These are phyloP conservation scores for Orchesella flavescens DNA, from an alignment of 2,888 invertebrate genomes.

Conservation along the genomic window DNA sequence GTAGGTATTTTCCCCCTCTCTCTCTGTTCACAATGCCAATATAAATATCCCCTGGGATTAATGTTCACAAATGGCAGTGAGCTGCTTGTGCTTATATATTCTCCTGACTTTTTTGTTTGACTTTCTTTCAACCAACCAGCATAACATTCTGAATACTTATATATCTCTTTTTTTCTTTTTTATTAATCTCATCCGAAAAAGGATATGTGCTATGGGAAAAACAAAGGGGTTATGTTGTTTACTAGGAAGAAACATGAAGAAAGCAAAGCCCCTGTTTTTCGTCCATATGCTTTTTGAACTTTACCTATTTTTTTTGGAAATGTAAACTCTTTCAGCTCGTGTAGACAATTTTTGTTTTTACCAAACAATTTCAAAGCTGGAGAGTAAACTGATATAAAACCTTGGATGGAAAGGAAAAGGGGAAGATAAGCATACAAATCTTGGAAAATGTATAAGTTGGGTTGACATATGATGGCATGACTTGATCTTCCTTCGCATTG, in stretches of 20 bases:
- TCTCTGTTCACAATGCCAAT: conserved; percentile 55
- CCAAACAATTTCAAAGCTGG: too few relatives aligned
- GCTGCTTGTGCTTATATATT: not conserved
- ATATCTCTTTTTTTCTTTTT: not conserved
- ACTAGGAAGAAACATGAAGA: not conserved
- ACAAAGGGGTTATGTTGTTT: conserved; percentile 5
- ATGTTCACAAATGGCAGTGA: conserved; percentile 35
- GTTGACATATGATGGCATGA: conserved; percentile 44
- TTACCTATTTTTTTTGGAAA: conserved; percentile 4
- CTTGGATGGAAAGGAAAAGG: not conserved
- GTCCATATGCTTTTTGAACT: not conserved
- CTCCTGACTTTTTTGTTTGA: conserved; percentile 6
- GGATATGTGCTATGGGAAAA: conserved; percentile 23
- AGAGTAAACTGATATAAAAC: not conserved
- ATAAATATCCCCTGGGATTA: conserved; percentile 58
- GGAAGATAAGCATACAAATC: conserved; percentile 12
- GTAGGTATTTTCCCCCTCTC: not conserved
- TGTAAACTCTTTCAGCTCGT: not conserved
- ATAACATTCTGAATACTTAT: not conserved
- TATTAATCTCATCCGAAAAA: conserved; percentile 29
- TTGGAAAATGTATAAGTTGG: not conserved
- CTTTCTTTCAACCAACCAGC: not conserved
- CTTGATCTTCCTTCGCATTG: conserved; percentile 19
- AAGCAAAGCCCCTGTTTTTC: too few relatives aligned
- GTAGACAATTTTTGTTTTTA: too few relatives aligned